Evolutionary conservation across 2,113 vertebrate genomes (phyloP).

Genomic region (Leptobrachium ailaonicum): DNA sequence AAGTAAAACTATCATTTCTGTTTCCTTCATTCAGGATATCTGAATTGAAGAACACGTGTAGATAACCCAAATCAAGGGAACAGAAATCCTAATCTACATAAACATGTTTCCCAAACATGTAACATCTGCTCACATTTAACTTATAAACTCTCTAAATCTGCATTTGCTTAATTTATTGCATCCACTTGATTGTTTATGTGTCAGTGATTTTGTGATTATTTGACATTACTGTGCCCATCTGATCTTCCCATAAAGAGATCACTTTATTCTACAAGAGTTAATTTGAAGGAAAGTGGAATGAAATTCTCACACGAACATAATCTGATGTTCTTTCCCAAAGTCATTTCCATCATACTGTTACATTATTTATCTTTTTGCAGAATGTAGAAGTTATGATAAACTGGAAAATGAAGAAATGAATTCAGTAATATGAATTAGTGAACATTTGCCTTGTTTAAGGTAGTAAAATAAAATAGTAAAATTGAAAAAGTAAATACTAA

Average conservation of each 20-base stretch:
- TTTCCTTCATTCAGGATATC: too few relatives aligned
- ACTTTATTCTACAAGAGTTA: not conserved
- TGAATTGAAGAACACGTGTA: too few relatives aligned
- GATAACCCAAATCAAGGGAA: not conserved
- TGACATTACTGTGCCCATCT: not conserved
- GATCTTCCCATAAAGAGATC: not conserved
- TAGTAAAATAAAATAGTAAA: too few relatives aligned
- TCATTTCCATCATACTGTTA: not conserved
- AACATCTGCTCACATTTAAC: not conserved
- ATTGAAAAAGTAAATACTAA: too few relatives aligned
- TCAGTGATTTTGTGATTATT: not conserved
- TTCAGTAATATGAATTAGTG: too few relatives aligned
- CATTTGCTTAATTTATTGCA: not conserved
- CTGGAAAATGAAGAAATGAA: too few relatives aligned
- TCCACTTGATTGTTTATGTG: not conserved
- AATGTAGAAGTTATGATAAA: not conserved
- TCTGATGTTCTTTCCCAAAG: not conserved
- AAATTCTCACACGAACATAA: not conserved
- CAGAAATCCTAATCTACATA: not conserved
- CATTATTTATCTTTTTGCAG: not conserved
- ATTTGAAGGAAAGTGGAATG: too few relatives aligned
- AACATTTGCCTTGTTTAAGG: too few relatives aligned
- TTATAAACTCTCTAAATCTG: not conserved
- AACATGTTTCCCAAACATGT: not conserved
- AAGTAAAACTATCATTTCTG: too few relatives aligned